Conservation (phyloP, 2,888 invertebrate genomes). For the Drosophila aldrichi region DNA sequence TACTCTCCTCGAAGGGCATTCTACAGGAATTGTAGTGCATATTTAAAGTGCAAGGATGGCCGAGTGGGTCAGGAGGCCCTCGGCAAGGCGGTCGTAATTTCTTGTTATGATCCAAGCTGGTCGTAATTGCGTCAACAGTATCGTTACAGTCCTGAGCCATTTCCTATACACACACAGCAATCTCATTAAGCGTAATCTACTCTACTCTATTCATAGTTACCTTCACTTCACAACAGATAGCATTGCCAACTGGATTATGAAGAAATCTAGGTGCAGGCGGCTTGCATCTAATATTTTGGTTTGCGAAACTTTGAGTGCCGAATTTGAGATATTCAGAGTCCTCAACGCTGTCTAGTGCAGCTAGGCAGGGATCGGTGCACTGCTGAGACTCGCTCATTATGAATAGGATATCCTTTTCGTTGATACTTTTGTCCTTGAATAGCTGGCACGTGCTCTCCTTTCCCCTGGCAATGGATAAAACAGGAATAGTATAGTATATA, state of each 20-base stretch:
- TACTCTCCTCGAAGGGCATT: neutral
- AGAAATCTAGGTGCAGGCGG: constrained; percentile 46
- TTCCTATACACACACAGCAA: constrained; percentile 27
- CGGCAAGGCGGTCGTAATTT: constrained; percentile 10
- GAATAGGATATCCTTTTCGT: constrained; percentile 73
- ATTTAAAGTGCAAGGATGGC: neutral
- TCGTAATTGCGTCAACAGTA: constrained; percentile 15
- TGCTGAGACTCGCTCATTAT: constrained; percentile 65
- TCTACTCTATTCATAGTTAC: constrained; percentile 10
- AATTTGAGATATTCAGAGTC: constrained; percentile 61
- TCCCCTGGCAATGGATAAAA: neutral
- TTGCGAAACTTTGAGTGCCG: constrained; percentile 71
- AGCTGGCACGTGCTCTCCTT: constrained; percentile 23
- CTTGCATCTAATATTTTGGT: constrained; percentile 19
- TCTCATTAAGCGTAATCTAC: neutral
- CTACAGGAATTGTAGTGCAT: neutral
- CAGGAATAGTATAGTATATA: no score
- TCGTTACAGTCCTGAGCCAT: constrained; percentile 56
- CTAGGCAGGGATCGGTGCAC: constrained; percentile 54
- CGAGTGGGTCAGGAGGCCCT: neutral
- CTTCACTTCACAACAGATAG: constrained; percentile 63
- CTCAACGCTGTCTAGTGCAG: constrained; percentile 15
- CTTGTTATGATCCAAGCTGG: neutral
- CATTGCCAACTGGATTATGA: constrained; percentile 41
- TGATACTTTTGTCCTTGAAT: constrained; percentile 65